phyloP scores from a whole-genome alignment of 2,888 invertebrate species.

The Saturnia pavonia region DNA sequence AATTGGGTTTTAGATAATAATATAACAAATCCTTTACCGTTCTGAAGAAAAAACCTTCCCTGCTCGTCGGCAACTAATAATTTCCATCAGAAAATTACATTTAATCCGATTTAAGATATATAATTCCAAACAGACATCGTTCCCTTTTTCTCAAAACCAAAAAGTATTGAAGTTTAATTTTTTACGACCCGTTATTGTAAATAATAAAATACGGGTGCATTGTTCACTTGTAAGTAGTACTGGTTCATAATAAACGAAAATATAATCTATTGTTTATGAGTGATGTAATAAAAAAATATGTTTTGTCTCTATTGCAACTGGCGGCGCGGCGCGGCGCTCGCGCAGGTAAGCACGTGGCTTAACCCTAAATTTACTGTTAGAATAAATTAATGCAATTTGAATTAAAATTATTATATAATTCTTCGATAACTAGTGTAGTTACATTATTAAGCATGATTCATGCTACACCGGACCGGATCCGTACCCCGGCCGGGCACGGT shows the following conservation, averaged over 20 bases:
- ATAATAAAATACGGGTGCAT: conserved; percentile 22
- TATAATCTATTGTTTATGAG: neutral
- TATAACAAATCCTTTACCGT: neutral
- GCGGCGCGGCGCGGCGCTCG: neutral
- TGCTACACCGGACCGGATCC: too few relatives aligned
- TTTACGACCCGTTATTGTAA: conserved; percentile 15
- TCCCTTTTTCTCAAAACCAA: neutral
- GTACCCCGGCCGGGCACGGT: too few relatives aligned
- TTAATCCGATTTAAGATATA: neutral
- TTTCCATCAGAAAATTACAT: neutral
- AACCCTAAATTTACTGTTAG: neutral
- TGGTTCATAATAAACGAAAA: neutral
- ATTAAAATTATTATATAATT: neutral
- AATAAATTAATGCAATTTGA: neutral
- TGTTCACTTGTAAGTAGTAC: conserved; percentile 14
- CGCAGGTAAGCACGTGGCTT: neutral
- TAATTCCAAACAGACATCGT: neutral
- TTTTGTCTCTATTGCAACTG: conserved; percentile 1
- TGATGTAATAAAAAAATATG: neutral
- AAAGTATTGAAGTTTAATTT: neutral
- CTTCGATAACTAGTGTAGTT: neutral
- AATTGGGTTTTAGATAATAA: neutral
- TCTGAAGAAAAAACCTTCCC: neutral
- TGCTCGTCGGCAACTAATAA: neutral
- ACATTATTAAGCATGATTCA: too few relatives aligned